These are phyloP conservation scores for Drosophila hamatofila DNA, from an alignment of 2,888 invertebrate species.

Conservation along the genomic window DNA sequence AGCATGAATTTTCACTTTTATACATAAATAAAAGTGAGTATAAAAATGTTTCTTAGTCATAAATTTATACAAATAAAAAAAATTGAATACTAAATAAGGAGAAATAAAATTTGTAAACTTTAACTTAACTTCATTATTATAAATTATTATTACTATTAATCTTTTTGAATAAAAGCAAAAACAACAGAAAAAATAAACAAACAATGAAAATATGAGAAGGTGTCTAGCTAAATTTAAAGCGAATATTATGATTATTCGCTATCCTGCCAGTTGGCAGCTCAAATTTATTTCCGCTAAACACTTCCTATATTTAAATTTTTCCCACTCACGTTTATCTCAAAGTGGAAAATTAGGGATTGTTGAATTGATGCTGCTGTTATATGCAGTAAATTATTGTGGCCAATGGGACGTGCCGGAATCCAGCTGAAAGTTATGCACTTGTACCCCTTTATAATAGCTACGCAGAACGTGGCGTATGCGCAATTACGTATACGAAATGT, in stretches of 20 bases:
- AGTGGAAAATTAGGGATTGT: conserved; percentile 39
- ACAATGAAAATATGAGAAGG: too few species aligned
- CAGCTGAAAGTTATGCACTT: conserved; percentile 14
- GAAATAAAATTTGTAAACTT: too few species aligned
- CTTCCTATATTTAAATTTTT: conserved; percentile 2
- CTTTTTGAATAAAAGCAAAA: too few species aligned
- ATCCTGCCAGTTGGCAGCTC: background rate
- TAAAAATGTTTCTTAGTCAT: background rate
- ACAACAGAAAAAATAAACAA: too few species aligned
- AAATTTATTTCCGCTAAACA: conserved; percentile 1
- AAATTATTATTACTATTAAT: too few species aligned
- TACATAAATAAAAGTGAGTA: background rate
- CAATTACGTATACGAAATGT: conserved; percentile 61
- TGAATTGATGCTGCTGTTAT: conserved; percentile 51
- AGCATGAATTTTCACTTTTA: conserved; percentile 14
- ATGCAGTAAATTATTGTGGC: conserved; percentile 61
- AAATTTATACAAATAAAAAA: too few species aligned
- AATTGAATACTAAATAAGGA: too few species aligned
- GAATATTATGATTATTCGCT: background rate
- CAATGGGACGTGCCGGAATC: conserved; percentile 57
- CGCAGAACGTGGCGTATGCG: conserved; percentile 45
- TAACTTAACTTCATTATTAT: too few species aligned
- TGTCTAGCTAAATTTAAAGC: background rate
- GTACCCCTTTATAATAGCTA: conserved; percentile 42
- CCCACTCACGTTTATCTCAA: conserved; percentile 1